Base-by-base conservation (phyloP, 2,113 vertebrate species). In the Alosa alosa region DNA sequence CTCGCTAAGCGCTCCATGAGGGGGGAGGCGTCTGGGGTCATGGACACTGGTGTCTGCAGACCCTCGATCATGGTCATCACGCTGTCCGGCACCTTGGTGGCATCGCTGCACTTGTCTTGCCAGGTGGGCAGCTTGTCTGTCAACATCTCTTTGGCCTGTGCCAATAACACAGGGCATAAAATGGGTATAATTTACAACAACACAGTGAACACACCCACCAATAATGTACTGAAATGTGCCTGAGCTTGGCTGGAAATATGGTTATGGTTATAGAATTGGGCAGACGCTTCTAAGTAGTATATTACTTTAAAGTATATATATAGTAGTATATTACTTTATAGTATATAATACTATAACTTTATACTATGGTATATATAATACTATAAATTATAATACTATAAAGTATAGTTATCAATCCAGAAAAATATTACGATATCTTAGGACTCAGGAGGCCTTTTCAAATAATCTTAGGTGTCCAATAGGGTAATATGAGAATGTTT, bases 101-200 rank as follows among this genome's bases (percentile, higher is more conserved):
- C 96, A 90, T 99, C 97, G 0, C 93, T 94, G 44, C 98, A 99
- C 81, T 95, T 97, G 39, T 97, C 97, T 93, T 98, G 96, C 98
- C 98, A 99, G 57, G 72, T 93, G 25, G 96, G 96, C 87, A 99
- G 92, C 88, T 96, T 98, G 84, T 94, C 84, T 4, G 93, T 90
- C 22, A 99, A 94, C 83, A 97, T 92, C 72, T 98, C 98, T 0
- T 95, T 96, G 89, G 97, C 97, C 98, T 99, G 86, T 39, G 89
- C 55, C 81, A 44, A 39, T 50, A 55, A 81, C 9, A 85, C 52
- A 87, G 1, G 39, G 0, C 8, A 25, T 25, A 68, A 60, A 81
- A 49, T 81, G 78, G 50, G 44, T 20, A 22, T 36, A n/a, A 36
- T 50, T 41, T 17, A 8, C 64, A n/a, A 84, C 17, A 3, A 44